A percentile compares a stretch with the other conserved stretches of the same genome.
These are phyloP conservation scores for Mirounga angustirostris DNA, from an alignment of 2,113 vertebrate species.

Conservation along the genomic window DNA sequence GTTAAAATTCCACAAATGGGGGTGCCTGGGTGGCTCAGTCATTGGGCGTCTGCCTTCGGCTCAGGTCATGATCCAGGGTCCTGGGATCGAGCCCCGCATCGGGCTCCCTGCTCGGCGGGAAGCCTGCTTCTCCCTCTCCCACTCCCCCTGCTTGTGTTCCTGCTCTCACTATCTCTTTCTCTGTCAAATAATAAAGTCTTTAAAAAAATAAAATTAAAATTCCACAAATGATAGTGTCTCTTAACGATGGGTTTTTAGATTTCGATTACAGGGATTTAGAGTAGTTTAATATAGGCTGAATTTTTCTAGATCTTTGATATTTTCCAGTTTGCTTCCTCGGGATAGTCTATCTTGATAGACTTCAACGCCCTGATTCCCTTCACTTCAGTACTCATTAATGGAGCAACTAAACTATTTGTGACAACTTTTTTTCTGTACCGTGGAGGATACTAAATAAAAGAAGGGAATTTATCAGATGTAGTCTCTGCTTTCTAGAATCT, in stretches of 20 bases:
- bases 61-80: too few species aligned
- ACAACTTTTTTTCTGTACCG: background rate
- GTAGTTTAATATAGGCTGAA: background rate
- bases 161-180: too few species aligned
- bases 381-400: background rate
- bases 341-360: background rate
- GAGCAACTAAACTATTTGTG: background rate
- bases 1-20: constrained; percentile 61
- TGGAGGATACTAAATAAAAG: background rate
- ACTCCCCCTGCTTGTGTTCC: too few species aligned
- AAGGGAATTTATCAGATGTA: background rate
- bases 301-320: constrained; percentile 43
- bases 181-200: too few species aligned
- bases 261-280: background rate
- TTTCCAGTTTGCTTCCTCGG: constrained; percentile 46
- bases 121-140: too few species aligned
- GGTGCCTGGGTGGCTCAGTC: too few species aligned
- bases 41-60: too few species aligned
- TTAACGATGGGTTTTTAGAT: constrained; percentile 23
- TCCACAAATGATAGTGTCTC: constrained; percentile 57
- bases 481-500: background rate
- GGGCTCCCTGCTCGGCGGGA: too few species aligned
- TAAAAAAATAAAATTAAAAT: background rate
- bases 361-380: background rate
- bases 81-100: too few species aligned